These are phyloP conservation scores for Hiodon alosoides DNA, from an alignment of 2,113 vertebrate genomes.

Conservation along the genomic window DNA sequence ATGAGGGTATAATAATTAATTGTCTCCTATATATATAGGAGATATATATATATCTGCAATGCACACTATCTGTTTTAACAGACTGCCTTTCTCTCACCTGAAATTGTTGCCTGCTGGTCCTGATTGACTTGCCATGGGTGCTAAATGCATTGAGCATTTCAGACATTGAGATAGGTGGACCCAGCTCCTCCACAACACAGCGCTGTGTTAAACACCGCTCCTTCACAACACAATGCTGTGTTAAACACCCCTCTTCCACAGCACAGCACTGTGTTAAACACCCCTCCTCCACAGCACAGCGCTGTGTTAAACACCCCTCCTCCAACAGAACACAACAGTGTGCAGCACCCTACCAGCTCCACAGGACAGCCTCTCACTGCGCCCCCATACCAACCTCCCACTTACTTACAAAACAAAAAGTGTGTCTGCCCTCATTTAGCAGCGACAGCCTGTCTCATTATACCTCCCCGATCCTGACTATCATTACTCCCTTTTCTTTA, in stretches of 20 bases:
- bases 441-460: neutral
- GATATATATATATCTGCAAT: neutral
- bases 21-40: neutral
- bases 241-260: neutral
- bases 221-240: neutral
- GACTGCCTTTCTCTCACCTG: no score
- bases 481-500: neutral
- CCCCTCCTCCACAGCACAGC: neutral
- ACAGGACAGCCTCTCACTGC: neutral
- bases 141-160: no score
- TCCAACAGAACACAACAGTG: neutral
- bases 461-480: neutral
- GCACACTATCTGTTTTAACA: no score
- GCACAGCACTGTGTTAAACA: neutral
- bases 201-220: no score
- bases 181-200: no score
- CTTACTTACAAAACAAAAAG: neutral
- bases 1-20: slow-evolving; percentile 8
- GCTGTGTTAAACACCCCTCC: neutral
- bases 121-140: no score
- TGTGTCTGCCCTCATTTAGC: neutral
- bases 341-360: neutral
- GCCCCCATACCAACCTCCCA: neutral
- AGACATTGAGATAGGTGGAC: no score
- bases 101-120: no score